Evolutionary conservation across 2,888 invertebrate species (phyloP), one percentile per base, ranked within the genome.

Genomic region (Cantharis lateralis): DNA sequence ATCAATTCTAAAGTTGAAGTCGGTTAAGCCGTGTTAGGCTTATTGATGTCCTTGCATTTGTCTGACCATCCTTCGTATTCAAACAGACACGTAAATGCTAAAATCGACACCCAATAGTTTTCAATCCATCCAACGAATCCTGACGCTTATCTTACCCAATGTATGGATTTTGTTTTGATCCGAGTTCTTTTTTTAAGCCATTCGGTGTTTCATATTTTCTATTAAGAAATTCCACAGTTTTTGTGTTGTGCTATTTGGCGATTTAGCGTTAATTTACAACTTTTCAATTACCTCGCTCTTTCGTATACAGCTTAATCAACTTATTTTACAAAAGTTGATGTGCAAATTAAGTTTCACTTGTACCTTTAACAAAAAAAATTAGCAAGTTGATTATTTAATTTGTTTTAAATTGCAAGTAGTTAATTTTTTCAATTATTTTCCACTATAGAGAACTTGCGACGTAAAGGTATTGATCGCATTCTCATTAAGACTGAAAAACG

Each of bases 1-100:
- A 85, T 84, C 85, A 84, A 85, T 85, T 85, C 83, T 77, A 76
- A 76, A 80, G 75, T 76, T 74, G 78, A 79, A 76, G 78, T 79
- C 80, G 73, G 80, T 76, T 82, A 82, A 84, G 82, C 83, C 82
- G 82, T 79, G 84, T 84, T 82, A 80, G 83, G 82, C 82, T 85
- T 85, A 85, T 85, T 84, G 84, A 84, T 85, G 85, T 84, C 83
- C 80, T 81, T 83, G 83, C 84, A 85, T 85, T 85, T 85, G 84
- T 85, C 83, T 79, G 78, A 77, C 71, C 76, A 71, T 78, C 78
- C 77, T 71, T 76, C 76, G 74, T 74, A 78, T 78, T 78, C 76
- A 77, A 77, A 69, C 68, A 81, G 83, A 84, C 84, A 85, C 84
- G 84, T 84, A 83, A 78, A 77, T 79, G 73, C 76, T 78, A 75